These are phyloP conservation scores for Rhagium mordax DNA, from an alignment of 2,888 invertebrate genomes.

Conservation along the genomic window DNA sequence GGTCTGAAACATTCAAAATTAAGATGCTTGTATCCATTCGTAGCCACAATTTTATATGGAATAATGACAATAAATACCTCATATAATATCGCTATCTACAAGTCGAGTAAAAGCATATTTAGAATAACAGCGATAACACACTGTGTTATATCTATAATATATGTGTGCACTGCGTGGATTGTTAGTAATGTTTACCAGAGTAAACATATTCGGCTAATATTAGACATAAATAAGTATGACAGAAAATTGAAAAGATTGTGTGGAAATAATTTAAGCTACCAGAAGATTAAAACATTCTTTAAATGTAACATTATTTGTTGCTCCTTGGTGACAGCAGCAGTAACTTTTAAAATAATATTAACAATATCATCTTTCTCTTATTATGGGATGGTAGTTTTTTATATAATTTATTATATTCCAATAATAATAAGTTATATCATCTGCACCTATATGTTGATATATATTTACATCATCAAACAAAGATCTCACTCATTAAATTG, in stretches of 20 bases:
- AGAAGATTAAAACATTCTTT: neutral
- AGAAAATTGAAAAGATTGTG: neutral
- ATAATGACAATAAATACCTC: neutral
- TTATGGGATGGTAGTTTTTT: neutral
- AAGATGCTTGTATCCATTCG: neutral
- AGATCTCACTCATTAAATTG: neutral
- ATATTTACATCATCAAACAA: neutral
- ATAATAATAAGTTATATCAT: neutral
- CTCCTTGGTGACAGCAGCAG: neutral
- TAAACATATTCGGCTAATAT: neutral
- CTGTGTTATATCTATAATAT: neutral
- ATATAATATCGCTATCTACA: neutral
- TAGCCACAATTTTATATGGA: neutral
- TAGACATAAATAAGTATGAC: neutral
- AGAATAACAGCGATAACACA: neutral
- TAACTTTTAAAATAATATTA: neutral
- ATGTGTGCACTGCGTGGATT: neutral
- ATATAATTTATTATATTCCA: neutral
- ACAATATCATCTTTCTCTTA: neutral
- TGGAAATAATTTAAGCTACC: neutral
- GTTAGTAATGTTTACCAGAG: neutral
- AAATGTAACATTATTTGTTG: neutral
- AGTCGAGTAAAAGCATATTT: neutral
- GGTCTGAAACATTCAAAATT: slow-evolving; percentile 15
- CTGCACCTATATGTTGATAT: neutral